Percentiles rank a stretch among this genome's conserved stretches.
These are phyloP conservation scores for Oreochromis aureus DNA, from an alignment of 2,113 vertebrate genomes.

Conservation along the genomic window DNA sequence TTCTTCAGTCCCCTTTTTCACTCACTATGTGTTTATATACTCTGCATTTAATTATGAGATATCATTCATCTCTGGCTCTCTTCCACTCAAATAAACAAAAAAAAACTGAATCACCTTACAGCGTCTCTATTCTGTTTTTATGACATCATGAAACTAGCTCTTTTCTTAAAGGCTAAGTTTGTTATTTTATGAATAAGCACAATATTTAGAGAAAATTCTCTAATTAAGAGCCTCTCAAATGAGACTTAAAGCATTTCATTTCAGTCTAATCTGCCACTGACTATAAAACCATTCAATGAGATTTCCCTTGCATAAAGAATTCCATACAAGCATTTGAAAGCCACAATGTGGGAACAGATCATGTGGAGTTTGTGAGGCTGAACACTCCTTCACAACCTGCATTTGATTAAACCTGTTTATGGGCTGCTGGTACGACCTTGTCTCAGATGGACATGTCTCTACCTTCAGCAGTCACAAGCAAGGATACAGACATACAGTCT, in stretches of 20 bases:
- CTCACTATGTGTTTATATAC: neutral
- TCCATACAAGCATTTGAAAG: neutral
- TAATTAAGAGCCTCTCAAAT: neutral
- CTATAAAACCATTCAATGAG: neutral
- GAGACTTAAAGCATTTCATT: neutral
- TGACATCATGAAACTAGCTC: neutral
- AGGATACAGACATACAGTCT: neutral
- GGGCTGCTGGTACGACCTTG: neutral
- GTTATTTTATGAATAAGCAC: neutral
- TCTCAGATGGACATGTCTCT: neutral
- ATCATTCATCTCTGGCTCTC: neutral
- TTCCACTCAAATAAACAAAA: neutral
- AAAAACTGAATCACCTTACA: accelerated
- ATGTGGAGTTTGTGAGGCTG: neutral
- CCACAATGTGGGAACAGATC: neutral
- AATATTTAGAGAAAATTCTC: neutral
- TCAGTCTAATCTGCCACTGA: neutral
- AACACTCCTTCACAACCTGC: neutral
- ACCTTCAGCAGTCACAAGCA: neutral
- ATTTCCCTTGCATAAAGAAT: neutral
- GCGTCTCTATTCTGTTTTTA: neutral
- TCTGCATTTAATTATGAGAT: neutral
- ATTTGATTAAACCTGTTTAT: neutral
- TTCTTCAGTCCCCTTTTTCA: neutral
- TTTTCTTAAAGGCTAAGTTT: neutral